Evolutionary conservation across 2,797 vertebrate genomes (phyloP).

Genomic region (Epinephelus malabaricus): DNA sequence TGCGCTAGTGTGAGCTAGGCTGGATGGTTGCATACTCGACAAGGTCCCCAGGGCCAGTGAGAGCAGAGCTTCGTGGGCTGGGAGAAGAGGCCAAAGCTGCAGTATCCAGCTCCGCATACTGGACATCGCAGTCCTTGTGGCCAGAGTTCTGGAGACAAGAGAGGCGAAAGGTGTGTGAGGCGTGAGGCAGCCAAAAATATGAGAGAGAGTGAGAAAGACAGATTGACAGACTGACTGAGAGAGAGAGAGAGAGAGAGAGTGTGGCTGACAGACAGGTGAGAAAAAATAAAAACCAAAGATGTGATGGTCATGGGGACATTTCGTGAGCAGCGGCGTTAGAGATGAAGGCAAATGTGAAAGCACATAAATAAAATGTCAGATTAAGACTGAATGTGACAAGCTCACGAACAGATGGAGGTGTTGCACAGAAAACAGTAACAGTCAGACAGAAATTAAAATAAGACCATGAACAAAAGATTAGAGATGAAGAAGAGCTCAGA

Average conservation of each 20-base stretch:
- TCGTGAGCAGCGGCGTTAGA: conserved; percentile 43
- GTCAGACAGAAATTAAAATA: conserved; percentile 46
- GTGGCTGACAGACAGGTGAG: conserved; percentile 36
- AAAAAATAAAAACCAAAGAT: conserved; percentile 33
- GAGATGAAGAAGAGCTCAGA: conserved; percentile 39
- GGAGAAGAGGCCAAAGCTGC: conserved; percentile 92
- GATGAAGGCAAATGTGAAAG: conserved; percentile 40
- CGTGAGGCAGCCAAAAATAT: conserved; percentile 73
- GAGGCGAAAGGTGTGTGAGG: conserved; percentile 85
- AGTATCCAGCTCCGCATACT: conserved; percentile 97
- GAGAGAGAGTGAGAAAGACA: conserved; percentile 57
- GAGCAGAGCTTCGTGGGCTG: conserved; percentile 88
- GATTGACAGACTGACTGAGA: conserved; percentile 1
- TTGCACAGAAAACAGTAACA: conserved; percentile 51
- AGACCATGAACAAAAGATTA: conserved; percentile 32
- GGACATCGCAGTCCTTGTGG: conserved; percentile 92
- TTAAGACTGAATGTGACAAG: conserved; percentile 47
- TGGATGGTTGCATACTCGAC: conserved; percentile 96
- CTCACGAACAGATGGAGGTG: conserved; percentile 31
- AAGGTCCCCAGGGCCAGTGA: conserved; percentile 91
- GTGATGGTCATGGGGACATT: conserved; percentile 49
- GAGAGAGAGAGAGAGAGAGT: conserved; percentile 41
- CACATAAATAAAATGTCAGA: conserved; percentile 39
- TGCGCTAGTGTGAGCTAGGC: conserved; percentile 93
- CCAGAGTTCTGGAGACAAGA: conserved; percentile 91